These are phyloP conservation scores for Trachelipus rathkii DNA, from an alignment of 1,140 invertebrate genomes.

Conservation along the genomic window DNA sequence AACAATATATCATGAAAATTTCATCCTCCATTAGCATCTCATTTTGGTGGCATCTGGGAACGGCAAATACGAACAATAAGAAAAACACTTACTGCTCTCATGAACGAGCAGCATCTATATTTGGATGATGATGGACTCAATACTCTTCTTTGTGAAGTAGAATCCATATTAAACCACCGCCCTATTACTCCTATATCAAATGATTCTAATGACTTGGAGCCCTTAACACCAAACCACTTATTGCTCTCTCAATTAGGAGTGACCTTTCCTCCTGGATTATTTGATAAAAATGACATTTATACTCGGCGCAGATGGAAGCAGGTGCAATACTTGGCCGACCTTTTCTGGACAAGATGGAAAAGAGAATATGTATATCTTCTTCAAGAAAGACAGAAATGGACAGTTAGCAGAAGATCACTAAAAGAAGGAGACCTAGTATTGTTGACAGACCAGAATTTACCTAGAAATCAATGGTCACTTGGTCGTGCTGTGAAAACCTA, in stretches of 20 bases:
- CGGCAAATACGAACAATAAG: slow-evolving; percentile 2
- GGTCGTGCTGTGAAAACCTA: no score
- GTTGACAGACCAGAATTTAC: no score
- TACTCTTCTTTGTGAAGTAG: neutral
- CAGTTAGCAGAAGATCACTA: no score
- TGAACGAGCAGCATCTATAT: neutral
- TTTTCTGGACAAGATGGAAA: neutral
- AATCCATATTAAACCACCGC: neutral
- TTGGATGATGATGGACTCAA: neutral
- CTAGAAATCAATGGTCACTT: no score
- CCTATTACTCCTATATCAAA: neutral
- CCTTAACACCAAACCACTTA: neutral
- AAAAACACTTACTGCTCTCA: neutral
- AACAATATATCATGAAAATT: slow-evolving; percentile 42
- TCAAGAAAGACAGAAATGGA: no score
- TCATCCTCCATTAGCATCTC: slow-evolving; percentile 32
- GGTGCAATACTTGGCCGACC: neutral
- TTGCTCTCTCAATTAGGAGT: neutral
- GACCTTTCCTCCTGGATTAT: neutral
- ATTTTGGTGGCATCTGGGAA: slow-evolving; percentile 40
- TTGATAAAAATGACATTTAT: neutral
- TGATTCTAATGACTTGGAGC: neutral
- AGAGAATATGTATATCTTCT: no score
- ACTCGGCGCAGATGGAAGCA: neutral
- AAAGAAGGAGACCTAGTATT: no score